Base-by-base conservation (phyloP, 2,888 invertebrate genomes). In the Alloscopus bannaensis region DNA sequence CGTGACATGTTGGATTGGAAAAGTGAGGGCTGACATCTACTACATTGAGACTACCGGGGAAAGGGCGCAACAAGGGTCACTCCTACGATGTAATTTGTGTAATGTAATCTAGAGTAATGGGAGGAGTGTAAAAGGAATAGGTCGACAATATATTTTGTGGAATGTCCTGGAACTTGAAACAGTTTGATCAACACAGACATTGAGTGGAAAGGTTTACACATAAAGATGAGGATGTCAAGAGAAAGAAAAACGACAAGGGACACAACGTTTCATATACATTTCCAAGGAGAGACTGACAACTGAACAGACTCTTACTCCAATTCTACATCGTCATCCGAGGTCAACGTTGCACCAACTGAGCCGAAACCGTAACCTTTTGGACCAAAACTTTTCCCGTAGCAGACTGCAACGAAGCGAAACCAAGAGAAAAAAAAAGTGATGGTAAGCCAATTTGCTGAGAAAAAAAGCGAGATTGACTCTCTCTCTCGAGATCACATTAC, bases 361-460 rank as follows among this genome's bases (percentile, higher is more conserved):
- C 98, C 98, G 90, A 96, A 97, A 88, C 97, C 97, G 90, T 97
- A 97, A 89, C 96, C 96, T 91, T 95, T 97, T 88, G 98, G 98
- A 87, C 98, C 98, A 91, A 95, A 98, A 91, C 93, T 95, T 92
- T 97, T 96, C 89, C 93, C 95, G 91, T 99, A 98, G 92, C 98
- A 98, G 88, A 94, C 95, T 95, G 90, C 87, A 88, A 82, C 80
- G 16, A 84, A 84, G 85, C 84, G 75, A 82, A 83, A n/a, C n/a
- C n/a, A n/a, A n/a, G n/a, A n/a, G n/a, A n/a, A n/a, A n/a, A n/a
- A n/a, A n/a, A n/a, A n/a, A n/a, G n/a, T n/a, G n/a, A n/a, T n/a
- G n/a, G n/a, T n/a, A n/a, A n/a, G n/a, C 69, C 79, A 73, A 71
- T 64, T 76, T 79, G 80, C 57, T 72, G 55, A 73, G 47, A 64